Evolutionary conservation across 2,888 invertebrate genomes (phyloP), one percentile per base, ranked within the genome.

Genomic region (Plagodis pulveraria): DNA sequence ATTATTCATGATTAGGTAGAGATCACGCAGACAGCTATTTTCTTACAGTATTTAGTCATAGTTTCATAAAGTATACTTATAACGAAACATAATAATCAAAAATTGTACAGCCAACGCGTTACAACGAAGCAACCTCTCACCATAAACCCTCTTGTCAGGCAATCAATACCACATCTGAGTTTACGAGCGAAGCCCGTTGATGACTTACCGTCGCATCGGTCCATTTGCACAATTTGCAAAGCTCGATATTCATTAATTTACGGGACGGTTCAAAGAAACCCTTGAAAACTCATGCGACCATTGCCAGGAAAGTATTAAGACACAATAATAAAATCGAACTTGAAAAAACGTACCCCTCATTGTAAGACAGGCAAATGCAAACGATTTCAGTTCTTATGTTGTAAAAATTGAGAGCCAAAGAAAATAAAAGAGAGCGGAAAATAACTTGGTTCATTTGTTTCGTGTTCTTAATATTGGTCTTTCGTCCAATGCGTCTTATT

Each of bases 241-340:
- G 74, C 70, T 69, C 73, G 69, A 74, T 77, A 76, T 81, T 84
- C 80, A 87, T 89, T 89, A 87, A 88, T 88, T 87, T 87, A 87
- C 82, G 80, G 74, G 81, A 83, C 80, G 73, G 75, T 80, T 88
- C 79, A 67, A 73, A 80, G 82, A 87, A 88, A 83, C 72, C 74
- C 73, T 78, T 81, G 78, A 84, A 81, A 77, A 66, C 70, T 59
- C 71, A 72, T 70, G 71, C 79, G 79, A 78, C 74, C 77, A 69
- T 76, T 70, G 67, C 74, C 72, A 70, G 71, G 76, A 74, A 80
- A 78, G 77, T 74, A 71, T 62, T 59, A 62, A 66, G 67, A 63
- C 64, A 67, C 78, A 72, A 75, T 65, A 46, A 62, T 70, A 70
- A 66, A 67, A 67, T 66, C 72, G 67, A 72, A 42, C 63, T 66